These are phyloP conservation scores for Phyllostomus discolor DNA, from an alignment of 2,113 vertebrate species.

Conservation along the genomic window DNA sequence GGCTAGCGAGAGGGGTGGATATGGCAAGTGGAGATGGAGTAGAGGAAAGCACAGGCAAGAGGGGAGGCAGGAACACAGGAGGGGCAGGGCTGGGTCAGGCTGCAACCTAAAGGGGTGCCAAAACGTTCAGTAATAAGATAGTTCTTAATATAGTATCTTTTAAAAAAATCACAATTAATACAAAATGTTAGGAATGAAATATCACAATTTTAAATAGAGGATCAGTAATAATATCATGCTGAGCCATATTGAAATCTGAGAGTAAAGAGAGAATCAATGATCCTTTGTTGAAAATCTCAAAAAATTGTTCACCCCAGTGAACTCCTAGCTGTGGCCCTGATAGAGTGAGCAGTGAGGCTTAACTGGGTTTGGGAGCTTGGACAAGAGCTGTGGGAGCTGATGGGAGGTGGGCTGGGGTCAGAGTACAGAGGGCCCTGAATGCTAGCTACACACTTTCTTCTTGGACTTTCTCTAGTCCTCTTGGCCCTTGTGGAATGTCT, in stretches of 20 bases:
- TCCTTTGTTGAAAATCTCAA: neutral
- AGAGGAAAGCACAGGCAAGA: neutral
- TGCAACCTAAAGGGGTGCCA: neutral
- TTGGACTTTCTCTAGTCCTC: neutral
- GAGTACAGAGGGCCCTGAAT: neutral
- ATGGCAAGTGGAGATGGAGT: neutral
- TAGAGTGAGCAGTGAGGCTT: neutral
- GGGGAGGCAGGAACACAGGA: neutral
- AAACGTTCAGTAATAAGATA: neutral
- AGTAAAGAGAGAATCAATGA: neutral
- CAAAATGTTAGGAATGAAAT: neutral
- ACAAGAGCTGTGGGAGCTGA: neutral
- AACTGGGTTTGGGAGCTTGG: neutral
- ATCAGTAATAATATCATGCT: neutral
- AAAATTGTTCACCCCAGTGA: neutral
- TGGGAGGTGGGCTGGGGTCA: neutral
- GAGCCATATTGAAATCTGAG: neutral
- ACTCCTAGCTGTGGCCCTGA: neutral
- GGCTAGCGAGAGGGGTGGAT: neutral
- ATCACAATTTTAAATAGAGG: neutral
- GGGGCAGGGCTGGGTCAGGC: neutral
- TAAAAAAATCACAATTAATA: neutral
- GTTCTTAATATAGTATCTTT: neutral
- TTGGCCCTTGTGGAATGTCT: neutral
- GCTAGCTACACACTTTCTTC: neutral